Evolutionary conservation across 2,113 vertebrate genomes (phyloP).

Genomic region (Triplophysa rosa): DNA sequence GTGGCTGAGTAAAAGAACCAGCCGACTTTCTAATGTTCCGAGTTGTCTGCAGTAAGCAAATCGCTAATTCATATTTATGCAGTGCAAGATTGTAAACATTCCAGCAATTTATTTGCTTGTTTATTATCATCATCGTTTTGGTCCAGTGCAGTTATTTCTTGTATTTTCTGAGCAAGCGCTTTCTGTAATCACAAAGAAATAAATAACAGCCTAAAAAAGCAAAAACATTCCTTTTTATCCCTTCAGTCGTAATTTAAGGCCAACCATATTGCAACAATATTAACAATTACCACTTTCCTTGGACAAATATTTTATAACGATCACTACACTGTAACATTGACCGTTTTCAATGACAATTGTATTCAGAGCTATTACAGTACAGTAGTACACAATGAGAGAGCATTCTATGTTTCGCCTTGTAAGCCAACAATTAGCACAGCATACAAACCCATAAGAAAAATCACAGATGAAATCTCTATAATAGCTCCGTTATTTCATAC

Average conservation of each 20-base stretch:
- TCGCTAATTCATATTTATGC: constrained; percentile 23
- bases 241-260: background rate
- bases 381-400: too few relatives aligned
- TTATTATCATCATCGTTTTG: constrained; percentile 13
- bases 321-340: too few relatives aligned
- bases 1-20: constrained; percentile 19
- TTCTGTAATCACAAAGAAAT: background rate
- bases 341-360: too few relatives aligned
- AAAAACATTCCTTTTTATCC: background rate
- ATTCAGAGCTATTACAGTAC: too few relatives aligned
- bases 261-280: background rate
- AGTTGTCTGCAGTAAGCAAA: constrained; percentile 10
- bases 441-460: too few relatives aligned
- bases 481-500: too few relatives aligned
- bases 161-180: background rate
- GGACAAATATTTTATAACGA: too few relatives aligned
- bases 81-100: constrained; percentile 5
- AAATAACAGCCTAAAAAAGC: background rate
- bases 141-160: background rate
- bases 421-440: too few relatives aligned
- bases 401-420: too few relatives aligned
- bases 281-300: too few relatives aligned
- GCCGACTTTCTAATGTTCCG: background rate
- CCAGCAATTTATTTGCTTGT: background rate
- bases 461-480: too few relatives aligned